A percentile compares a stretch with the other conserved stretches of the same genome.
Conservation (phyloP, 2,113 vertebrate genomes). For the Gadus chalcogrammus region DNA sequence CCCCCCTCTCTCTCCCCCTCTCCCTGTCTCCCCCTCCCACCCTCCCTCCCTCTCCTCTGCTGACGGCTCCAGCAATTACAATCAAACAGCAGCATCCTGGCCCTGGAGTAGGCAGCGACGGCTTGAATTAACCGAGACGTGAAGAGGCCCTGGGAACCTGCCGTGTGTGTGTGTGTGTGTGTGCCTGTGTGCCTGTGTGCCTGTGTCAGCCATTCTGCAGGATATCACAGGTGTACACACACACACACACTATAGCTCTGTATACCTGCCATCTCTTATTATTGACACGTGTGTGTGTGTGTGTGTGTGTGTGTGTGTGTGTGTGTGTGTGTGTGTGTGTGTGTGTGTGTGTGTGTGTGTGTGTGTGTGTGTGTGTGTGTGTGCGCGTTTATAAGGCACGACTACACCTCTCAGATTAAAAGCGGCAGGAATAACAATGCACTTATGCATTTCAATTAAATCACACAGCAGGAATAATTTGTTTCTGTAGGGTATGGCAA, state of each 20-base stretch:
- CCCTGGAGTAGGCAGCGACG: slow-evolving; percentile 61
- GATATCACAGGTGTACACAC: slow-evolving; percentile 16
- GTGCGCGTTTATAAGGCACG: background rate
- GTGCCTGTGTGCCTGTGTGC: background rate
- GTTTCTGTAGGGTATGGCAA: slow-evolving; percentile 38
- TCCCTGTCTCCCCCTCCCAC: slow-evolving; percentile 32
- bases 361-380: too few relatives aligned
- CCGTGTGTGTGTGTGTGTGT: slow-evolving; percentile 32
- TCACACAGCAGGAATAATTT: slow-evolving; percentile 39
- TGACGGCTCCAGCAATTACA: slow-evolving; percentile 73
- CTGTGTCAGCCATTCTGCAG: slow-evolving; percentile 21
- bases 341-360: too few relatives aligned
- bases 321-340: too few relatives aligned
- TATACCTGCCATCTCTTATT: slow-evolving; percentile 43
- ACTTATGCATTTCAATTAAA: slow-evolving; percentile 62
- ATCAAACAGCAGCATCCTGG: slow-evolving; percentile 69
- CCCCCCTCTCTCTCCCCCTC: background rate
- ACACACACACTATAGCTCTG: slow-evolving; percentile 43
- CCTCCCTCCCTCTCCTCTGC: slow-evolving; percentile 54
- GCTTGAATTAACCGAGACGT: slow-evolving; percentile 60
- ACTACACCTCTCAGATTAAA: slow-evolving; percentile 31
- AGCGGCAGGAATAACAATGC: slow-evolving; percentile 51
- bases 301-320: too few relatives aligned
- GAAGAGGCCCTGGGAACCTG: slow-evolving; percentile 54
- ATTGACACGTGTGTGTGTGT: too few relatives aligned